These are phyloP conservation scores for Cryptocheilus praepositus DNA, from an alignment of 2,888 invertebrate species.

Conservation along the genomic window DNA sequence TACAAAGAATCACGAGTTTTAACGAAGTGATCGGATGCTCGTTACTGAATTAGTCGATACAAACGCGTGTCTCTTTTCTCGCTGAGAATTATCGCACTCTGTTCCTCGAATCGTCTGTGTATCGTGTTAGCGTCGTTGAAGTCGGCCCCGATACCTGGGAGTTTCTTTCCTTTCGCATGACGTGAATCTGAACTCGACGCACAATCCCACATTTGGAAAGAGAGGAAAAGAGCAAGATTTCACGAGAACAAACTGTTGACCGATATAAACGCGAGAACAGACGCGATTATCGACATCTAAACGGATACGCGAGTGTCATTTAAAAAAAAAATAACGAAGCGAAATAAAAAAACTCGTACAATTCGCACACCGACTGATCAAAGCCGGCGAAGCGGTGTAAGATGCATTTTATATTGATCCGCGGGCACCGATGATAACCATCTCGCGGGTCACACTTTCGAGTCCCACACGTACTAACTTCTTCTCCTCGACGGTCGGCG, in stretches of 20 bases:
- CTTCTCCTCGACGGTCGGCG: constrained; percentile 43
- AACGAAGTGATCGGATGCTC: too few species aligned
- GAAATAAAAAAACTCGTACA: constrained; percentile 24
- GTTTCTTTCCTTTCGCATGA: constrained; percentile 47
- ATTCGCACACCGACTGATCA: constrained; percentile 18
- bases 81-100: background rate
- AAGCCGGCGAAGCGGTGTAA: constrained; percentile 28
- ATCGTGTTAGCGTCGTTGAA: constrained; percentile 10
- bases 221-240: background rate
- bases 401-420: constrained; percentile 52
- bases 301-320: constrained; percentile 7
- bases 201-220: constrained; percentile 43
- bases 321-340: background rate
- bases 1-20: background rate
- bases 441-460: constrained; percentile 37
- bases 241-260: background rate
- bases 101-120: background rate
- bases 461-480: constrained; percentile 34
- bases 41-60: background rate
- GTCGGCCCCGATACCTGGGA: constrained; percentile 32
- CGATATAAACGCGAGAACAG: constrained; percentile 23
- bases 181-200: constrained; percentile 47
- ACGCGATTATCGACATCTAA: constrained; percentile 24
- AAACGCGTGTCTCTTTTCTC: background rate
- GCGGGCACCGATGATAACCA: constrained; percentile 23